Conservation (phyloP, 2,113 vertebrate genomes). For the Nothoprocta pentlandii region DNA sequence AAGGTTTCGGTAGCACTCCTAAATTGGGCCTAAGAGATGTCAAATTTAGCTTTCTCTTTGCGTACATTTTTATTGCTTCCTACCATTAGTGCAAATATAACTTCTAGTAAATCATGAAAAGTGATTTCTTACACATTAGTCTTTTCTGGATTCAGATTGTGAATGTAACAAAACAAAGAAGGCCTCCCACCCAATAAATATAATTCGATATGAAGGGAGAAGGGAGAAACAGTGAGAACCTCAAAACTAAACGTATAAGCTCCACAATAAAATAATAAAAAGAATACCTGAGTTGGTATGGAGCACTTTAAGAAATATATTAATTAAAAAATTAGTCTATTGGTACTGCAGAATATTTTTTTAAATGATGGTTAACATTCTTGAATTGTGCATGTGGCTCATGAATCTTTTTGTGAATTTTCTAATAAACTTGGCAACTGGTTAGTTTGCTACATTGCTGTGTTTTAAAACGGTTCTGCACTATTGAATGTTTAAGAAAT, state of each 20-base stretch:
- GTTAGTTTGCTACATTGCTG: background rate
- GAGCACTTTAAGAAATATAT: background rate
- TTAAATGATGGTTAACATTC: background rate
- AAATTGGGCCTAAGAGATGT: conserved; percentile 16
- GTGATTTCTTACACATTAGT: background rate
- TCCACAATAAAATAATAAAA: background rate
- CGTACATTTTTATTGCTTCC: conserved; percentile 31
- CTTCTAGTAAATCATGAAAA: conserved; percentile 20
- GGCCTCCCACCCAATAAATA: background rate
- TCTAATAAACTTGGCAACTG: background rate
- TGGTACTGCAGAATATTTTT: background rate
- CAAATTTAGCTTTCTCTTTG: conserved; percentile 30
- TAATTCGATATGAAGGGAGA: background rate
- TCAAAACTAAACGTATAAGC: background rate
- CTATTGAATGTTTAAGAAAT: background rate
- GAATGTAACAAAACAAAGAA: background rate
- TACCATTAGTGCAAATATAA: background rate
- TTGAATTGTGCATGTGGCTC: background rate
- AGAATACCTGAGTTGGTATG: background rate
- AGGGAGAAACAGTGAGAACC: background rate
- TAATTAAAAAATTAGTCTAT: background rate
- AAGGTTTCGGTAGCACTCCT: conserved; percentile 28
- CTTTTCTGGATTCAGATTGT: background rate
- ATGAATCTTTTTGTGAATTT: background rate
- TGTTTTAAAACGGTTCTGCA: background rate